These are phyloP conservation scores for Strix occidentalis DNA, from an alignment of 2,797 vertebrate species.

Conservation along the genomic window DNA sequence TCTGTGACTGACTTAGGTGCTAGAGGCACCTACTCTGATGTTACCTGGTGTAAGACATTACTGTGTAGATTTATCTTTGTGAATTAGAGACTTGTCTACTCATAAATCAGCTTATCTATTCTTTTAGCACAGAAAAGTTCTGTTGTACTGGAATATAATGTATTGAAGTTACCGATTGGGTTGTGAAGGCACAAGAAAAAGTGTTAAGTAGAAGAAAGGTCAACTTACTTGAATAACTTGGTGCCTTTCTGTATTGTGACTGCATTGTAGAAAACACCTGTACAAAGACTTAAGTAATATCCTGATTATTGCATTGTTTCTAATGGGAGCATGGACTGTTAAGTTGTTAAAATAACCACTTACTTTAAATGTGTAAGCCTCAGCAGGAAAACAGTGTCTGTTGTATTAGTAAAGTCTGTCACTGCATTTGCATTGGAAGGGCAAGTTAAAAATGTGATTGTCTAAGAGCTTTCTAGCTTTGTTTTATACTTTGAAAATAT, in stretches of 20 bases:
- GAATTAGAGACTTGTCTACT: not conserved
- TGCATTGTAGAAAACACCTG: conserved; percentile 17
- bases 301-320: not conserved
- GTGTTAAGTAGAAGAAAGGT: not conserved
- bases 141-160: not conserved
- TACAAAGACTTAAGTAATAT: not conserved
- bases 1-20: not conserved
- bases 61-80: not conserved
- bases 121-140: not conserved
- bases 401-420: not conserved
- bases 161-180: not conserved
- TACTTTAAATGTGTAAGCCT: not conserved
- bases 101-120: not conserved
- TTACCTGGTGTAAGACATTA: not conserved
- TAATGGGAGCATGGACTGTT: not conserved
- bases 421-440: not conserved
- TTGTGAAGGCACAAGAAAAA: not conserved
- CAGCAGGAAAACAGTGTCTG: not conserved
- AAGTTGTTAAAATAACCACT: not conserved
- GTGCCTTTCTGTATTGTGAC: conserved; percentile 49
- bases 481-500: not conserved
- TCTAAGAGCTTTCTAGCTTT: conserved; percentile 4
- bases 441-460: conserved; percentile 8
- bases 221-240: conserved; percentile 55
- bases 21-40: not conserved